These are phyloP conservation scores for Falco rusticolus DNA, from an alignment of 2,797 vertebrate species.

Conservation along the genomic window DNA sequence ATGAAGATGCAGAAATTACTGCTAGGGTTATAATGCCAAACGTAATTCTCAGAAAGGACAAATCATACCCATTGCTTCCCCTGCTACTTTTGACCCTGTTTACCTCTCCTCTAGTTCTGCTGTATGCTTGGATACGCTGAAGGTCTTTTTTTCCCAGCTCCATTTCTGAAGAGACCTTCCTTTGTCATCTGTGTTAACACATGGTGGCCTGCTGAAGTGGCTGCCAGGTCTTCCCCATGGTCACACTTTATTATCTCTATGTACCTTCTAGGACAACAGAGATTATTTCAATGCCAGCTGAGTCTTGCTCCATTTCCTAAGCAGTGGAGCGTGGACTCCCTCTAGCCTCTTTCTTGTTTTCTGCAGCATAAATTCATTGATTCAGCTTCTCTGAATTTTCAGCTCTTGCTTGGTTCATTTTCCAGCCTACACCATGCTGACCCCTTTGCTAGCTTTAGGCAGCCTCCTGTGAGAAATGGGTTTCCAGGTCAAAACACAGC, in stretches of 20 bases:
- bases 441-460: slow-evolving; percentile 36
- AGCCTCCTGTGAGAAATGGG: slow-evolving; percentile 34
- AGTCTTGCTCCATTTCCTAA: slow-evolving; percentile 19
- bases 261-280: not conserved
- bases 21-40: not conserved
- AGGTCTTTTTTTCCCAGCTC: not conserved
- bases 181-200: not conserved
- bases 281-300: not conserved
- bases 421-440: not conserved
- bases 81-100: not conserved
- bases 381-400: slow-evolving; percentile 24
- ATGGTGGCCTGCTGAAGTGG: not conserved
- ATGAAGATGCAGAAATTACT: not conserved
- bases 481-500: slow-evolving; percentile 61
- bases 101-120: not conserved
- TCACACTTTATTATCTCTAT: not conserved
- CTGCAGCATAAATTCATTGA: slow-evolving; percentile 26
- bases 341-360: slow-evolving; percentile 55
- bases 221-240: not conserved
- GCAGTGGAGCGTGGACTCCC: slow-evolving; percentile 57
- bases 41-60: not conserved
- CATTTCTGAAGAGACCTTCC: not conserved
- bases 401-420: not conserved
- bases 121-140: not conserved
- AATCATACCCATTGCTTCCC: not conserved